A percentile compares a stretch with the other conserved stretches of the same genome.
Conservation (phyloP, 2,113 vertebrate species). For the Neotragus moschatus region DNA sequence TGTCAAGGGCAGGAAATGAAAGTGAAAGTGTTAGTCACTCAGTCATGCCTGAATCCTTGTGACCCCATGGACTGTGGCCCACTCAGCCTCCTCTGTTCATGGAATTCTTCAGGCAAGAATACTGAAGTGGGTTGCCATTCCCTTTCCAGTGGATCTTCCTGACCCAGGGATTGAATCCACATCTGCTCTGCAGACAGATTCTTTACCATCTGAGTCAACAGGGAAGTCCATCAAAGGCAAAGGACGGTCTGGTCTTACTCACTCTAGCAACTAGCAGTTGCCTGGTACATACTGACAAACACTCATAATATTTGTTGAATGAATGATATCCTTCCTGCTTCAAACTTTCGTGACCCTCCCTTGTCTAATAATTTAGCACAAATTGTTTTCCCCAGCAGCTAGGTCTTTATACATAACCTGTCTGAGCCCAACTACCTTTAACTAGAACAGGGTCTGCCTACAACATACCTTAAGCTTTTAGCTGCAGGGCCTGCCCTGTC, state of each 20-base stretch:
- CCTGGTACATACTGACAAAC: background rate
- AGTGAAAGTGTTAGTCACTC: background rate
- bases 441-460: background rate
- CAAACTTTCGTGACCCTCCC: background rate
- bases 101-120: background rate
- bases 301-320: background rate
- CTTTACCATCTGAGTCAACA: background rate
- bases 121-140: background rate
- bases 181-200: background rate
- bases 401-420: background rate
- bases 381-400: background rate
- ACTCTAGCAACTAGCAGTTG: background rate
- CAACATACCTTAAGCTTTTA: background rate
- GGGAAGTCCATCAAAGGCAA: background rate
- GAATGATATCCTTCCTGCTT: background rate
- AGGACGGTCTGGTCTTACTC: too few relatives aligned
- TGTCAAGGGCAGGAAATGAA: background rate
- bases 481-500: background rate
- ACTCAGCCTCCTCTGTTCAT: background rate
- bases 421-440: background rate
- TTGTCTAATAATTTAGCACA: background rate
- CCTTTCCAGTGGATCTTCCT: background rate
- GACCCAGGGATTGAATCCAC: accelerated
- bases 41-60: background rate
- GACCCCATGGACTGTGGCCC: background rate